Evolutionary conservation across 53 echinoderm and acorn worm species (phyloP).

Genomic region (Zoroaster sp.): DNA sequence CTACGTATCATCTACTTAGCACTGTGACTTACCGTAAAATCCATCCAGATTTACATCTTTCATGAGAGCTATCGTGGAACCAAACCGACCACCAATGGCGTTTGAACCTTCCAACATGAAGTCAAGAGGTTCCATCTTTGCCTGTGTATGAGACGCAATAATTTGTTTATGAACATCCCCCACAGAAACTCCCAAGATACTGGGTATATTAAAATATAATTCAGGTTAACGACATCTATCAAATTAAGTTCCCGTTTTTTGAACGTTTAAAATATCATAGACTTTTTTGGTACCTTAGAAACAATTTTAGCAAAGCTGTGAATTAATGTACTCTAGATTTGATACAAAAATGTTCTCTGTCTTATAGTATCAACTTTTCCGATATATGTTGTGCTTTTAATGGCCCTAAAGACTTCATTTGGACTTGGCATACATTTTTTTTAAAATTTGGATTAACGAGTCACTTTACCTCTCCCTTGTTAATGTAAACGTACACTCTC

Average conservation of each 20-base stretch:
- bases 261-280: no score
- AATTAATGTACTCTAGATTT: no score
- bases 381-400: no score
- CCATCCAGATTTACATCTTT: slow-evolving; percentile 63
- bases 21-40: slow-evolving; percentile 60
- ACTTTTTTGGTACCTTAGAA: no score
- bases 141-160: neutral
- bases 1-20: no score
- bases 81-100: slow-evolving; percentile 67
- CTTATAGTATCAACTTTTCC: no score
- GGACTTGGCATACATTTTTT: neutral
- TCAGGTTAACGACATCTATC: no score
- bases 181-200: no score
- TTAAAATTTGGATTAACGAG: neutral
- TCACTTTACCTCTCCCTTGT: slow-evolving; percentile 57
- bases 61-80: slow-evolving; percentile 54
- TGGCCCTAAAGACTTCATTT: neutral
- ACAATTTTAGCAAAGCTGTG: no score
- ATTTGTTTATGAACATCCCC: neutral
- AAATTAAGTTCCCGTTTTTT: no score
- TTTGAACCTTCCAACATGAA: slow-evolving; percentile 56
- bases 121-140: slow-evolving; percentile 10
- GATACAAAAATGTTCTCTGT: no score
- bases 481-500: slow-evolving; percentile 82
- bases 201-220: no score